phyloP scores from a whole-genome alignment of 2,888 invertebrate species.

The Frankliniella fusca region DNA sequence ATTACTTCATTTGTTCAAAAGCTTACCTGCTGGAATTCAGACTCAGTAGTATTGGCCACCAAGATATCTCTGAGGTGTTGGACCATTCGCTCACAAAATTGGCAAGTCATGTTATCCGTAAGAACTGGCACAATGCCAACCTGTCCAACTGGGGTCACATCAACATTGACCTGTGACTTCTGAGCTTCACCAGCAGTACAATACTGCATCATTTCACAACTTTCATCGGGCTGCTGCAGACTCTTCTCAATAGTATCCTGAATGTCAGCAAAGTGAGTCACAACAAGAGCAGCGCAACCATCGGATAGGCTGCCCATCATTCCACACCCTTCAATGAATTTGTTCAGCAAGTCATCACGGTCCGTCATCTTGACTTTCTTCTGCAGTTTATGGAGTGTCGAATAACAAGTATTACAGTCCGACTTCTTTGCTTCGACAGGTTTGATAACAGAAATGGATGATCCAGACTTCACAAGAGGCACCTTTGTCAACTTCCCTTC shows the following conservation, averaged over 20 bases:
- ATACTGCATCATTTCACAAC: conserved; percentile 67
- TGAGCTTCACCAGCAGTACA: conserved; percentile 2
- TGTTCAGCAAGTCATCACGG: conserved; percentile 45
- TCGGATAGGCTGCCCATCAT: conserved; percentile 69
- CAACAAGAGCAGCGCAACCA: conserved; percentile 69
- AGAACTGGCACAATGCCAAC: conserved; percentile 3
- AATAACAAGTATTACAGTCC: not conserved
- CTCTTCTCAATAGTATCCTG: conserved; percentile 50
- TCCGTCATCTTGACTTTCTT: conserved; percentile 44
- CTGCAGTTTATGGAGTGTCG: conserved; percentile 37
- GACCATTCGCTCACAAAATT: conserved; percentile 79
- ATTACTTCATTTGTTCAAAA: no score
- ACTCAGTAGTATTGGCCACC: conserved; percentile 77
- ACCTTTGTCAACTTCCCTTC: conserved; percentile 43
- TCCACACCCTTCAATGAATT: conserved; percentile 57
- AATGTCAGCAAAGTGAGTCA: conserved; percentile 69
- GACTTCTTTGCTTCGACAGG: not conserved
- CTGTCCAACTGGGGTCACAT: not conserved
- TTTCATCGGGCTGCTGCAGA: conserved; percentile 46
- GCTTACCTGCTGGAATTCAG: conserved; percentile 72
- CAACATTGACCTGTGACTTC: conserved; percentile 28
- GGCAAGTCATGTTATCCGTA: conserved; percentile 68
- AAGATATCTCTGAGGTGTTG: conserved; percentile 73
- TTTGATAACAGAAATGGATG: conserved; percentile 6
- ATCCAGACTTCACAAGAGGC: not conserved